These are phyloP conservation scores for Hetaerina americana DNA, from an alignment of 1,140 invertebrate genomes.

Conservation along the genomic window DNA sequence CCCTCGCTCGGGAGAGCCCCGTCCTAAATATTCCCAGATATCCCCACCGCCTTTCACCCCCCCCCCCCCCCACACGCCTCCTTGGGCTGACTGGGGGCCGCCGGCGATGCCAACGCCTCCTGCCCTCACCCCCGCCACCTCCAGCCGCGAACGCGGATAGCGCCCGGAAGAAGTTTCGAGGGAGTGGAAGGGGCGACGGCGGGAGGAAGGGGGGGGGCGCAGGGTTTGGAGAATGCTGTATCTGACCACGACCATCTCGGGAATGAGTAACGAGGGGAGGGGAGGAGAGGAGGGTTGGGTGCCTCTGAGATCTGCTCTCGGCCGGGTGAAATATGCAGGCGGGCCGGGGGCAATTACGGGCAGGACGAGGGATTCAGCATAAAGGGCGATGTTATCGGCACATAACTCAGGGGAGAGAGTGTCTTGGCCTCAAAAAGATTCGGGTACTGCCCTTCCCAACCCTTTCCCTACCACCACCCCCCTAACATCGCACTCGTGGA, in stretches of 20 bases:
- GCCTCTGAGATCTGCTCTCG: too few relatives aligned
- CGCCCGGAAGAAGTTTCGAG: too few relatives aligned
- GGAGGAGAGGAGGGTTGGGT: not conserved
- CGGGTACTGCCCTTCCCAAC: not conserved
- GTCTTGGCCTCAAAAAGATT: not conserved
- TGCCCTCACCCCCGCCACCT: not conserved
- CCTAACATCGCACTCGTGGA: not conserved
- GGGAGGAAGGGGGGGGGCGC: not conserved
- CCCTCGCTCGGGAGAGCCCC: too few relatives aligned
- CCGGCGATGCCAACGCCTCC: too few relatives aligned
- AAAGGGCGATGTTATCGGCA: not conserved
- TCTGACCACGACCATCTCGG: not conserved
- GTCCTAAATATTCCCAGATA: too few relatives aligned
- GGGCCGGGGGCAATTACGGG: not conserved
- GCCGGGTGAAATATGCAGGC: not conserved
- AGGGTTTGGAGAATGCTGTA: not conserved
- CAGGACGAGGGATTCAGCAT: not conserved
- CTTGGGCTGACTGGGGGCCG: too few relatives aligned
- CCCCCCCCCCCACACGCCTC: too few relatives aligned
- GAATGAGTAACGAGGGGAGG: not conserved
- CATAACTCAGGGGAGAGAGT: not conserved
- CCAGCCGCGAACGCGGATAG: not conserved
- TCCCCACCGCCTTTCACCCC: too few relatives aligned
- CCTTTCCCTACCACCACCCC: not conserved
- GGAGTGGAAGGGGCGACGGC: too few relatives aligned